Evolutionary conservation across 2,797 vertebrate genomes (phyloP), one percentile per base, ranked within the genome.

Genomic region (Mus spretus): DNA sequence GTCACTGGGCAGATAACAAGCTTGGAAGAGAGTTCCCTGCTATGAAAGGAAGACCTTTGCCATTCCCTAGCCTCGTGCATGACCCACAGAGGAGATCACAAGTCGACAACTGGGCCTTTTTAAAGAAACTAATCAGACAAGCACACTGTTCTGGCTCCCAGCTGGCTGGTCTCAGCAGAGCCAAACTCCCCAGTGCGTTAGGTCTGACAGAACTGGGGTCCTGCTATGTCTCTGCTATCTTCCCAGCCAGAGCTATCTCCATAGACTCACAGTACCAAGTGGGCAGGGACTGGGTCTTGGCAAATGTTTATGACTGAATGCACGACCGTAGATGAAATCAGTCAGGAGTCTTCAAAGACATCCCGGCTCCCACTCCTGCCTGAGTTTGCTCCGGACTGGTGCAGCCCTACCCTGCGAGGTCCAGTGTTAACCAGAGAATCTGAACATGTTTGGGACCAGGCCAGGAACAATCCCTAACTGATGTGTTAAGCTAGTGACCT

Each of bases 1-100:
- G 55, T 84, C 65, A 0, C 40, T 19, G 61, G 74, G 1, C 22
- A 57, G 31, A 78, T 95, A 97, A 97, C 84, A 92, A 97, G 93
- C 85, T 83, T 10, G 31, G 59, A 55, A 70, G 77, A 59, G 47
- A 0, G 50, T 53, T 61, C 34, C 83, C 24, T 47, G 12, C 90
- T 28, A 67, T 44, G 7, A 40, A 88, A 59, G 70, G 44, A 78
- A 55, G 67, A 0, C 72, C 89, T 28, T 59, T 6, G 8, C 74
- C 15, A 47, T 22, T 53, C 79, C 85, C 24, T 2, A 2, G 80
- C 59, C 93, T 50, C 0, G 0, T 11, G 50, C 83, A 40, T 2
- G 2, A 24, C 78, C 84, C 72, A 77, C 59, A 24, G 40, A 9
- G 19, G 37, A 57, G 74, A 24, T 8, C 3, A 2, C 78, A 34